phyloP scores from a whole-genome alignment of 1,140 invertebrate genomes.

The Diploscapter pachys region DNA sequence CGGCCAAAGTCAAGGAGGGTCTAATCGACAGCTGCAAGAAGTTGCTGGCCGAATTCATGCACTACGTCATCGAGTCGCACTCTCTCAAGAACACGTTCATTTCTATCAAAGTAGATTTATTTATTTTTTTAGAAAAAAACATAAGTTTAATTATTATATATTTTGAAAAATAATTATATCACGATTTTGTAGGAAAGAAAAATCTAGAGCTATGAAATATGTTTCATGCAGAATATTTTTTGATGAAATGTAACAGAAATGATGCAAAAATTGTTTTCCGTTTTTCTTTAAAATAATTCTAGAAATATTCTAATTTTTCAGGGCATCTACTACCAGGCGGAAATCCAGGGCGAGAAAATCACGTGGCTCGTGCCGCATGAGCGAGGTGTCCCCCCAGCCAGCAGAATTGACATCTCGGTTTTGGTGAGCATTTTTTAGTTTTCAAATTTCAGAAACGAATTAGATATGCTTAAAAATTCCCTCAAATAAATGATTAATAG shows the following conservation, averaged over 20 bases:
- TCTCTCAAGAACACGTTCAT: slow-evolving; percentile 73
- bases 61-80: slow-evolving; percentile 86
- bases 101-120: slow-evolving; percentile 25
- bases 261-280: background rate
- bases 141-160: background rate
- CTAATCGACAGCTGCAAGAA: slow-evolving; percentile 73
- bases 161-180: too few species aligned
- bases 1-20: slow-evolving; percentile 64
- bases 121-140: background rate
- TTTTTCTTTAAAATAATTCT: background rate
- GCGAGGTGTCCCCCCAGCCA: slow-evolving; percentile 67
- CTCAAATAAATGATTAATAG: too few species aligned
- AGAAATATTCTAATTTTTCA: slow-evolving; percentile 62
- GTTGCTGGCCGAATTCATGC: slow-evolving; percentile 89
- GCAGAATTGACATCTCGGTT: slow-evolving; percentile 91
- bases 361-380: slow-evolving; percentile 97
- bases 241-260: background rate
- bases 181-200: too few species aligned
- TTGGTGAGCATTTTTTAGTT: slow-evolving; percentile 81
- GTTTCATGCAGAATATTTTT: too few species aligned
- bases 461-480: too few species aligned
- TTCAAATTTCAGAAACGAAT: background rate
- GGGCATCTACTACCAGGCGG: slow-evolving; percentile 97
- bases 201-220: background rate
- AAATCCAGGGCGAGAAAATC: slow-evolving; percentile 88